phyloP scores from a whole-genome alignment of 2,888 invertebrate species.

The Drosophila mettleri region DNA sequence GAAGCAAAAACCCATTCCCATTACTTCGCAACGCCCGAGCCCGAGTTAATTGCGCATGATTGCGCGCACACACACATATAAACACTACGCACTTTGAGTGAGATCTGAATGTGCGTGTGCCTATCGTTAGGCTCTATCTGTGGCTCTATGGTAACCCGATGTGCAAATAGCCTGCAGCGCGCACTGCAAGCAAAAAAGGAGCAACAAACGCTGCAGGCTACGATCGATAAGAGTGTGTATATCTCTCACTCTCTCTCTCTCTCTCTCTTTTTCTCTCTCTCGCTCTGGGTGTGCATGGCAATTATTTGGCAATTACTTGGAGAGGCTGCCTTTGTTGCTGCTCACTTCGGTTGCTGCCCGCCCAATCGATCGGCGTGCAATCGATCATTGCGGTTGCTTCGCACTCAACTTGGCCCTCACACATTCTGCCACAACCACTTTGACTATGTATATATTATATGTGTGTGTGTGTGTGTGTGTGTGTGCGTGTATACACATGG shows the following conservation, averaged over 20 bases:
- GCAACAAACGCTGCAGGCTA: conserved; percentile 52
- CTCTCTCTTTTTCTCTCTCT: not conserved
- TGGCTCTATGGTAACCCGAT: conserved; percentile 50
- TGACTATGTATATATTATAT: not conserved
- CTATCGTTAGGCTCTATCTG: conserved; percentile 51
- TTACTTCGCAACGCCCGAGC: conserved; percentile 45
- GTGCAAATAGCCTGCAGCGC: conserved; percentile 60
- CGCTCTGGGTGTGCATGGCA: conserved; percentile 17
- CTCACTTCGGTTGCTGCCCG: conserved; percentile 42
- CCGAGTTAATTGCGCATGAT: conserved; percentile 69
- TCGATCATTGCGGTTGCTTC: conserved; percentile 44
- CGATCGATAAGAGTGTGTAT: conserved; percentile 42
- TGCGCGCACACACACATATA: conserved; percentile 42
- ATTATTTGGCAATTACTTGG: conserved; percentile 63
- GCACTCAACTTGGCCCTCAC: not conserved
- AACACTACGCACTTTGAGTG: conserved; percentile 23
- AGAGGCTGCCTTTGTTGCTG: conserved; percentile 40
- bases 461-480: not conserved
- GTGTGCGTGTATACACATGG: conserved; percentile 5
- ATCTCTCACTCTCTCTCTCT: not conserved
- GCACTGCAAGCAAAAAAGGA: conserved; percentile 50
- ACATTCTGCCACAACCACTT: not conserved
- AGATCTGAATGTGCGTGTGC: conserved; percentile 28
- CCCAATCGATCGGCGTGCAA: conserved; percentile 50
- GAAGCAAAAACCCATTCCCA: conserved; percentile 24